Percentiles rank a stretch among this genome's conserved stretches.
These are phyloP conservation scores for Euborellia annulipes DNA, from an alignment of 1,140 invertebrate genomes.

Conservation along the genomic window DNA sequence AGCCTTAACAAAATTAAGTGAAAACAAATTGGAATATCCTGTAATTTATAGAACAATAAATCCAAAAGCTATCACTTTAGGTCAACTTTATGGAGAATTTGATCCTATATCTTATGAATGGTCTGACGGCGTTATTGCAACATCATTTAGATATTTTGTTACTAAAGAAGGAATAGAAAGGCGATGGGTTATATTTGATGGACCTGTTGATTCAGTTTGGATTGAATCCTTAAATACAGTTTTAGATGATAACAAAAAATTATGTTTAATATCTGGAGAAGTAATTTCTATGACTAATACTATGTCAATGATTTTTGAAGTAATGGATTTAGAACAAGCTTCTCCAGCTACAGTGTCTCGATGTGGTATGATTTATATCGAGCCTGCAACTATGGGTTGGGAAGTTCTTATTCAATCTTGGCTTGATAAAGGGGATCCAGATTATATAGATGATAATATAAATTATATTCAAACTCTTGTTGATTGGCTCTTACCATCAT, in stretches of 20 bases:
- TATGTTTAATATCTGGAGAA: constrained; percentile 71
- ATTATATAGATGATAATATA: constrained; percentile 47
- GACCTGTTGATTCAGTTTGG: constrained; percentile 86
- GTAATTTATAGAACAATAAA: constrained; percentile 68
- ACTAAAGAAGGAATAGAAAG: constrained; percentile 46
- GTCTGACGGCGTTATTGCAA: constrained; percentile 72
- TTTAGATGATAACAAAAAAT: constrained; percentile 83
- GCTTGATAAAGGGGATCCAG: constrained; percentile 42
- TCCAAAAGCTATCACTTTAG: constrained; percentile 83
- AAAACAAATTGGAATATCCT: constrained; percentile 36
- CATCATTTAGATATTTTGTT: constrained; percentile 53
- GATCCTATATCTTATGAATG: constrained; percentile 83
- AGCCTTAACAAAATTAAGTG: constrained; percentile 49
- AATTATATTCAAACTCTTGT: constrained; percentile 47
- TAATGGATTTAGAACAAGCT: constrained; percentile 62
- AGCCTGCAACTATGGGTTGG: constrained; percentile 57
- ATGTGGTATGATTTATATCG: constrained; percentile 93
- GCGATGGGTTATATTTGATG: constrained; percentile 72
- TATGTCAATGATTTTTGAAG: constrained; percentile 90
- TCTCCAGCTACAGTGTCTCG: constrained; percentile 82
- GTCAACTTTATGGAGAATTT: constrained; percentile 79
- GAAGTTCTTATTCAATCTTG: constrained; percentile 56
- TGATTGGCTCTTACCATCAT: constrained; percentile 55
- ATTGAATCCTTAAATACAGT: constrained; percentile 93
- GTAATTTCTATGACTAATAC: constrained; percentile 69